Evolutionary conservation across 2,797 vertebrate genomes (phyloP).

Genomic region (Lepus oiostolus): DNA sequence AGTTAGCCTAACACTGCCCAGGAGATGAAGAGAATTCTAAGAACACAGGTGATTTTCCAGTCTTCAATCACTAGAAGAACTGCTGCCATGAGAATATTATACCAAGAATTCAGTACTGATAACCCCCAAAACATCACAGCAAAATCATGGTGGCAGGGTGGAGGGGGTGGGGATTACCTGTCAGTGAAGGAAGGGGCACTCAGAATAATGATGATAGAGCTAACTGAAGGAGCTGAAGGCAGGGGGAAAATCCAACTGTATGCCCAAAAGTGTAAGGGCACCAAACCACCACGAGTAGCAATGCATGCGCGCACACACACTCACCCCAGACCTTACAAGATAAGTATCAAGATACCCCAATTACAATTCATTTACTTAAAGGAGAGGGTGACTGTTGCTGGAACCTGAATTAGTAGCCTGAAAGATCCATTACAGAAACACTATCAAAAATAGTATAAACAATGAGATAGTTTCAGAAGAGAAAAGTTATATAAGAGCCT

Average conservation of each 20-base stretch:
- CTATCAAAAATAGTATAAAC: slow-evolving; percentile 1
- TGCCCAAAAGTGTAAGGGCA: not conserved
- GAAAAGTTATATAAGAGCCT: not conserved
- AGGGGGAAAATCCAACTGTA: too few relatives aligned
- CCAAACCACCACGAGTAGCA: not conserved
- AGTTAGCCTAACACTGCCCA: not conserved
- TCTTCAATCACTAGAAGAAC: not conserved
- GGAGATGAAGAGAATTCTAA: not conserved
- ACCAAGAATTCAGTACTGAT: not conserved
- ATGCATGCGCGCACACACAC: not conserved
- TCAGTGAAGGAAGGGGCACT: not conserved
- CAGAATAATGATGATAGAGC: not conserved
- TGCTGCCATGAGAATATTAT: not conserved
- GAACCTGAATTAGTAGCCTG: not conserved
- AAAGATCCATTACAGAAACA: slow-evolving; percentile 7
- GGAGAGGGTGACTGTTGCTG: not conserved
- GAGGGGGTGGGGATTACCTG: not conserved
- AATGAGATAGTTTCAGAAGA: not conserved
- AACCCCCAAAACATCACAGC: not conserved
- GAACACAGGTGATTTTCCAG: not conserved
- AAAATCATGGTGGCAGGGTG: not conserved
- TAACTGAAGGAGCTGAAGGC: not conserved
- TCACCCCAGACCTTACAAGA: not conserved
- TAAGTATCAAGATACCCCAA: slow-evolving; percentile 18
- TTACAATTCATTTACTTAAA: not conserved